Base-by-base conservation (phyloP, 2,797 vertebrate genomes). In the Sylvia borin region DNA sequence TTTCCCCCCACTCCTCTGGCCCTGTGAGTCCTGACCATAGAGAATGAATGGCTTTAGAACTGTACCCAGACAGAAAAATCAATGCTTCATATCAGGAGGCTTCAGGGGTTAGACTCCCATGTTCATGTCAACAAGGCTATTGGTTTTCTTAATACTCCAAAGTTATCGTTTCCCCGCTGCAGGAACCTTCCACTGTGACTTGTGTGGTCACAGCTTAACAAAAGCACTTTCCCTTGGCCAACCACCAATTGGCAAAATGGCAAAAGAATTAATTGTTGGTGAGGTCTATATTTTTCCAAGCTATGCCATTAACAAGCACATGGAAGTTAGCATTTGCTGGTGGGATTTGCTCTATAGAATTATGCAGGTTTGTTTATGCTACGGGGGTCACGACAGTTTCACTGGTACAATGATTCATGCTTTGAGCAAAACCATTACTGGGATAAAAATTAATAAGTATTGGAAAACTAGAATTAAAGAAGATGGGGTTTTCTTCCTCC, bases 91-190 rank as follows among this genome's bases (percentile, higher is more conserved):
- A 99, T 99, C 98, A 99, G 98, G 98, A 99, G 98, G 99, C 99
- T 99, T 99, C 98, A 98, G 99, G 99, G 99, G 99, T 99, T 99
- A 99, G 99, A 98, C 98, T 99, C 98, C 98, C 98, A 98, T 99
- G 99, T 99, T 99, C 98, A 98, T 99, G 99, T 99, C 99, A 99
- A 99, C 99, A 99, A 99, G 99, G 98, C 99, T 99, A 99, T 99
- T 99, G 99, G 98, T 99, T 99, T 99, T 99, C 99, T 99, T 99
- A 99, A 99, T 99, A 98, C 98, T 99, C 98, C 98, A 98, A 98
- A 99, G 98, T 99, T 98, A 99, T 98, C 98, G 98, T 99, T 99
- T 99, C 98, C 98, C 97, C 86, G 98, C 98, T 98, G 98, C 97
- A 97, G 98, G 98, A 98, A 93, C 97, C 97, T 97, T 96, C 97